phyloP scores from a whole-genome alignment of 2,888 invertebrate species.

The Atrina japonica region DNA sequence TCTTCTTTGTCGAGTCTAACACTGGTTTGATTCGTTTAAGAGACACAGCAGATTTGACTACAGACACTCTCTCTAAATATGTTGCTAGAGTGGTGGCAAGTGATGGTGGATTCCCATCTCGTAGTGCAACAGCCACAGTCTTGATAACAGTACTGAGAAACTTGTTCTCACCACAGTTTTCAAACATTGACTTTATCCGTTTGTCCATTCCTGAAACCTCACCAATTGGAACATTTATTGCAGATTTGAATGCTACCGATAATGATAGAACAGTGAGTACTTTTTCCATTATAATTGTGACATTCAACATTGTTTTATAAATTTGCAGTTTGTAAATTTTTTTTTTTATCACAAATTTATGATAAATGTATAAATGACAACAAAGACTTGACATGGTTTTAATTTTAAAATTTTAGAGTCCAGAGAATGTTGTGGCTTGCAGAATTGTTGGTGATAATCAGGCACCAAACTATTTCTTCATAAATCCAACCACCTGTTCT shows the following conservation, averaged over 20 bases:
- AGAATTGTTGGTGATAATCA: constrained; percentile 50
- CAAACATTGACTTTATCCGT: constrained; percentile 85
- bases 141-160: constrained; percentile 64
- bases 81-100: constrained; percentile 49
- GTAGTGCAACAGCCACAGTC: constrained; percentile 61
- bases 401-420: constrained; percentile 46
- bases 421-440: constrained; percentile 55
- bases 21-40: constrained; percentile 55
- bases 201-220: constrained; percentile 66
- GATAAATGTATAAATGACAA: no score
- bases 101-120: constrained; percentile 73
- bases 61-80: constrained; percentile 21
- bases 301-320: no score
- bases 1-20: constrained; percentile 64
- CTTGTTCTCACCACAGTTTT: constrained; percentile 58
- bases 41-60: constrained; percentile 26
- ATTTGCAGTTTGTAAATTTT: background rate
- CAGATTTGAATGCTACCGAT: constrained; percentile 62
- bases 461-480: constrained; percentile 63
- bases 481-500: constrained; percentile 70
- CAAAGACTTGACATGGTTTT: no score
- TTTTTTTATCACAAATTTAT: background rate
- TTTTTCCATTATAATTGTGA: background rate
- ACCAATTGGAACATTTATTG: constrained; percentile 63
- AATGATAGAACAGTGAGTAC: constrained; percentile 53